Evolutionary conservation across 2,888 invertebrate species (phyloP).

Genomic region (Miltochrista miniata): DNA sequence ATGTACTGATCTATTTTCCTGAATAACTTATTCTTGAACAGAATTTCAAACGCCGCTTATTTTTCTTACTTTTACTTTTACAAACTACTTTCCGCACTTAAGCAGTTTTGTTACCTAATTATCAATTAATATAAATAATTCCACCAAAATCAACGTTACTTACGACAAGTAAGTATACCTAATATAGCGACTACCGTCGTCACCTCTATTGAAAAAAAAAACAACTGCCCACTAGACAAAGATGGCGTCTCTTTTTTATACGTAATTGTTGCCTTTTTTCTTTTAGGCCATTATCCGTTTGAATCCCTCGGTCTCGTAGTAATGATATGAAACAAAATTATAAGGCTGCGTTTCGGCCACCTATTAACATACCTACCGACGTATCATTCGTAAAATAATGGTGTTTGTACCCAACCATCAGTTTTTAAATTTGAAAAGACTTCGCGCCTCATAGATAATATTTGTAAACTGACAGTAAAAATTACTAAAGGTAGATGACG

Average conservation of each 20-base stretch:
- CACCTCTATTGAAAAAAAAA: conserved; percentile 29
- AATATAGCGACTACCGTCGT: conserved; percentile 35
- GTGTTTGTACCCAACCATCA: conserved; percentile 35
- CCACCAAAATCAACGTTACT: conserved; percentile 36
- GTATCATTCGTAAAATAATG: conserved; percentile 63
- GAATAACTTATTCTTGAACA: no score
- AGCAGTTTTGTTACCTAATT: no score
- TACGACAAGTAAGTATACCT: no score
- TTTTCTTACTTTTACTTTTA: no score
- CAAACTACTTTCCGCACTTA: no score
- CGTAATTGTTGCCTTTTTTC: conserved; percentile 64
- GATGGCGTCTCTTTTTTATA: conserved; percentile 54
- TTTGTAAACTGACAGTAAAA: no score
- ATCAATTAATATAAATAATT: no score
- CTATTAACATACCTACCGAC: conserved; percentile 77
- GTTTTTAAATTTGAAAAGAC: conserved; percentile 1
- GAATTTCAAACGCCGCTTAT: no score
- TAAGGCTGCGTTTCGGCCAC: conserved; percentile 61
- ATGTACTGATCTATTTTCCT: no score
- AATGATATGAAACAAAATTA: conserved; percentile 80
- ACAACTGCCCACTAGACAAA: conserved; percentile 59
- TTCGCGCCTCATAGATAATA: neutral
- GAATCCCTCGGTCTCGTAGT: conserved; percentile 59
- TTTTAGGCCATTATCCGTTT: conserved; percentile 68
- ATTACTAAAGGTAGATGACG: no score